These are phyloP conservation scores for Anolis carolinensis DNA, from an alignment of 2,113 vertebrate genomes.

Conservation along the genomic window DNA sequence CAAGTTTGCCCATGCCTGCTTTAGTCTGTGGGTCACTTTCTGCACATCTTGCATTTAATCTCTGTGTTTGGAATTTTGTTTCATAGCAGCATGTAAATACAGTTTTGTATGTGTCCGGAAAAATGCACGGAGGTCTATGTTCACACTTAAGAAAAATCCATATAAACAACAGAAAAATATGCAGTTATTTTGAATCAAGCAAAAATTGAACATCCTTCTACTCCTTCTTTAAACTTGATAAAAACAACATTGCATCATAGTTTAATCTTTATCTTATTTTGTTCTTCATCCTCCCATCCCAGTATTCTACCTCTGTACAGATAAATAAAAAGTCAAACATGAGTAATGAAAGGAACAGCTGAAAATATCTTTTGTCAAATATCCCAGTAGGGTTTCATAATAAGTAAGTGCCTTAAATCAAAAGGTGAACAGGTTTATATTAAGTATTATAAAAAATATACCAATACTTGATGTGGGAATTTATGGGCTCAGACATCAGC, in stretches of 20 bases:
- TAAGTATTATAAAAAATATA: constrained; percentile 31
- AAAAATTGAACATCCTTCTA: not conserved
- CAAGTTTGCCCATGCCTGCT: too few relatives aligned
- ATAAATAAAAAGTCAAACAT: not conserved
- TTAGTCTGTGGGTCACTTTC: too few relatives aligned
- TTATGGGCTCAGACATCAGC: constrained; percentile 7
- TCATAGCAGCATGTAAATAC: too few relatives aligned
- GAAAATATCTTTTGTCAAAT: constrained; percentile 14
- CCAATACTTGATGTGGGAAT: not conserved
- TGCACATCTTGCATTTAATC: not conserved
- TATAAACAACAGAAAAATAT: not conserved
- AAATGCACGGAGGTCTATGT: not conserved
- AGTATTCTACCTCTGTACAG: not conserved
- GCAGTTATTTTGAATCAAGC: not conserved
- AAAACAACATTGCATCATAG: not conserved
- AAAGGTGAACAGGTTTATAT: not conserved
- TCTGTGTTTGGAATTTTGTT: not conserved
- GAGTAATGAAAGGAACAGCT: not conserved
- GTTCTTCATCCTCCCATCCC: not conserved
- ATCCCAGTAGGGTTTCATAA: constrained; percentile 23
- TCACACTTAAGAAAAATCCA: not conserved
- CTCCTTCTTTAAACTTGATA: too few relatives aligned
- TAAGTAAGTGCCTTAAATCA: constrained; percentile 18
- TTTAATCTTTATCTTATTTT: not conserved
- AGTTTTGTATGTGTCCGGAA: not conserved